Base-by-base conservation (phyloP, 1,140 invertebrate species). In the Caligus rogercresseyi region DNA sequence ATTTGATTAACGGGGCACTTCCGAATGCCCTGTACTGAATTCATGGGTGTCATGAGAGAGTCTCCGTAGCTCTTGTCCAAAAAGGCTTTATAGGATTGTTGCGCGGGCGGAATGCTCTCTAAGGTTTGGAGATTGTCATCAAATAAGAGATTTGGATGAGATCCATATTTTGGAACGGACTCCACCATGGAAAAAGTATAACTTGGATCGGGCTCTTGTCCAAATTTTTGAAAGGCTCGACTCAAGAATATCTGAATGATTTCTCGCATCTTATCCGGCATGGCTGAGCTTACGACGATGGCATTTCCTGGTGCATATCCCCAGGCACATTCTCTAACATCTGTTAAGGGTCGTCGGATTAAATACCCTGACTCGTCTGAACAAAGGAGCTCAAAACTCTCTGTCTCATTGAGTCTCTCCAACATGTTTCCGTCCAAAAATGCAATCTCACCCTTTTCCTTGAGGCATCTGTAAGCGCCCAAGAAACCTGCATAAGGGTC, bases 401-500 rank as follows among this genome's bases (percentile, higher is more conserved):
- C 64, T 60, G 26, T 52, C 16, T 66, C 66, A 21, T n/a, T 20
- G 7, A 16, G 78, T 74, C 87, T 81, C 74, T 87, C 81, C 3
- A 89, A 81, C 3, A 89, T 91, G 0, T 84, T 85, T 69, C 97
- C 89, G 61, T 86, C 82, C 0, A 96, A 75, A 74, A 97, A 97
- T 0, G 92, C 91, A 54, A 98, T 81, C 55, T 98, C 89, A 25
- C 89, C 90, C 7, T 77, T 75, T 68, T 91, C 87, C 1, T 89
- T 73, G 0, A 96, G 76, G 73, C 91, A 97, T 64, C 80, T 78
- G 64, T 95, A 85, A 2, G 91, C 89, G 3, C 91, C 91, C 71
- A 85, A 80, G 70, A 89, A 93, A 0, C 90, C 89, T 54, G 86
- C 84, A 73, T 88, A 93, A 0, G 87, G 87, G 77, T 97, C 92